Percentiles rank a stretch among this genome's conserved stretches.
Evolutionary conservation across 2,888 invertebrate species (phyloP).

Genomic region (Coenonympha glycerion): DNA sequence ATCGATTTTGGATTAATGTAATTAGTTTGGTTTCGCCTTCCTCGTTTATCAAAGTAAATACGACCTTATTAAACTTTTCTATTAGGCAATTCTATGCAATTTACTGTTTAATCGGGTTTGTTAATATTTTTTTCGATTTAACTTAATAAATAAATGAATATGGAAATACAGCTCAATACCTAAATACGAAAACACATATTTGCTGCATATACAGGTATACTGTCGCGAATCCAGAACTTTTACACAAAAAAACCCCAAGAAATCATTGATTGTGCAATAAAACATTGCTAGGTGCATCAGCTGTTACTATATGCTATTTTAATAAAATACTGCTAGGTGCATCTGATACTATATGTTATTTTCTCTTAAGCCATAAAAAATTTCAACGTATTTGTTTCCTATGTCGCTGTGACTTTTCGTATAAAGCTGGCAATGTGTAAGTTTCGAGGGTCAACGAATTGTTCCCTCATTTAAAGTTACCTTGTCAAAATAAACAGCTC

Average conservation of each 20-base stretch:
- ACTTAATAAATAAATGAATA: too few relatives aligned
- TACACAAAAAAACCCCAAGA: too few relatives aligned
- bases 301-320: too few relatives aligned
- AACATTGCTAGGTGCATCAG: too few relatives aligned
- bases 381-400: background rate
- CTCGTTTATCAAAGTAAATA: background rate
- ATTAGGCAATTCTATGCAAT: background rate
- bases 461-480: constrained; percentile 70
- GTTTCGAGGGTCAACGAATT: constrained; percentile 53
- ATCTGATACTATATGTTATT: too few relatives aligned
- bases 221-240: too few relatives aligned
- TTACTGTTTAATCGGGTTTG: background rate
- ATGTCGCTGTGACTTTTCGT: background rate
- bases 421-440: constrained; percentile 28
- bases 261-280: too few relatives aligned
- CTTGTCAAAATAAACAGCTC: constrained; percentile 53
- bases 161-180: too few relatives aligned
- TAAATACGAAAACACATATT: too few relatives aligned
- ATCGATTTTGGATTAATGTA: background rate
- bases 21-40: background rate
- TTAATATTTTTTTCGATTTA: background rate
- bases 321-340: too few relatives aligned
- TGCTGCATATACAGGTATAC: too few relatives aligned
- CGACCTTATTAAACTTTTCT: background rate
- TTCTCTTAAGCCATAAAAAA: background rate